Percentiles rank a stretch among this genome's conserved stretches.
Conservation (phyloP, 2,888 invertebrate species). For the Ommatoiulus sabulosus region DNA sequence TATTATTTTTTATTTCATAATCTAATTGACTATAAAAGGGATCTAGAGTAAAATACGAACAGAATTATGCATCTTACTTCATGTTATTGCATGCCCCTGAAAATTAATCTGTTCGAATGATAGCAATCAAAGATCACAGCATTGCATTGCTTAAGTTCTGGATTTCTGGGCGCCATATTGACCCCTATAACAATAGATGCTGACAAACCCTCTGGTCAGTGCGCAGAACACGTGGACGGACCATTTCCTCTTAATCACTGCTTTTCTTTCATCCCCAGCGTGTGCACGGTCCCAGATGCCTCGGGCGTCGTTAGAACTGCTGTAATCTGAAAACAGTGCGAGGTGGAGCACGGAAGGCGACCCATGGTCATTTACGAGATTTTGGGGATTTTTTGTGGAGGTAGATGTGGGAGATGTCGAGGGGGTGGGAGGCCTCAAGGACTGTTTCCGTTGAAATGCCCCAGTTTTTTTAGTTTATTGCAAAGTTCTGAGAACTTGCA, state of each 20-base stretch:
- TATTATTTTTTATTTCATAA: no score
- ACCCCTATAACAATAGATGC: no score
- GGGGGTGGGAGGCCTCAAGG: not conserved
- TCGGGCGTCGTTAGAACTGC: conserved; percentile 1
- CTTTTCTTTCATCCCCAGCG: not conserved
- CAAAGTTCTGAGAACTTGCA: not conserved
- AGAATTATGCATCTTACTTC: no score
- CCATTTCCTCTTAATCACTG: not conserved
- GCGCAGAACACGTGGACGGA: no score
- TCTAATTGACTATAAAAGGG: no score
- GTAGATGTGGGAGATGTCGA: not conserved
- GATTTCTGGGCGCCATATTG: no score
- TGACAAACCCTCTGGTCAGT: no score
- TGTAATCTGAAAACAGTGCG: not conserved
- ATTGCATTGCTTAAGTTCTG: no score
- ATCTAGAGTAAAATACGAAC: no score
- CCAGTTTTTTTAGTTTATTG: not conserved
- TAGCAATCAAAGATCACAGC: no score
- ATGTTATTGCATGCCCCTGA: no score
- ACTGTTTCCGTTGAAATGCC: conserved; percentile 10
- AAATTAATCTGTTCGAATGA: no score
- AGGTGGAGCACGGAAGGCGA: not conserved
- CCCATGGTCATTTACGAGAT: not conserved
- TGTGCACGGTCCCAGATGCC: not conserved
- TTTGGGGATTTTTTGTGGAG: not conserved